Evolutionary conservation across 1,140 invertebrate genomes (phyloP), one percentile per base, ranked within the genome.

Genomic region (Vollenhovia emeryi): DNA sequence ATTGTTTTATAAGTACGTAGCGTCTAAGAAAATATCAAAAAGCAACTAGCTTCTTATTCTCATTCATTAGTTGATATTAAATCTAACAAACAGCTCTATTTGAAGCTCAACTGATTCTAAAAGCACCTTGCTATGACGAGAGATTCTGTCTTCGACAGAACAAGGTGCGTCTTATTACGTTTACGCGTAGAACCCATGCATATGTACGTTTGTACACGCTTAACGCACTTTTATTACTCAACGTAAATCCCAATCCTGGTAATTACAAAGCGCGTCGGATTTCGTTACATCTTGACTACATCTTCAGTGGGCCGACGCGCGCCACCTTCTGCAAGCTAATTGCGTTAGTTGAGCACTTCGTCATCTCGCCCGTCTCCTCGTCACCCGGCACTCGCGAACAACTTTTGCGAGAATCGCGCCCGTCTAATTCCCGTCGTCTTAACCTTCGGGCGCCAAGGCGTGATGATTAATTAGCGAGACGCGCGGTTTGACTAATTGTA

Each of bases 331-430:
- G 57, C 57, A 50, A 43, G 50, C 69, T 87, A 87, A 87, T 82
- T 86, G 66, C 68, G 27, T 87, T 87, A 86, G 84, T 71, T 52
- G 50, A 82, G 57, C 75, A 73, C 74, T 87, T 69, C 82, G 82
- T 84, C 82, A 55, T 78, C 59, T 66, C 74, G 33, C 7, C 71
- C 36, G 5, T 59, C 69, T 57, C 48, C 66, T 83, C 84, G 78
- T 86, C 85, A 52, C n/a, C 40, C 60, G 13, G 57, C 40, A 3
- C 71, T 45, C 52, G 78, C 45, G 78, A 82, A 13, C 30, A 71
- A 82, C 78, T 80, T 80, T 80, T 52, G 50, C 50, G 60, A 76
- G 75, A 82, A 71, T 80, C 78, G 75, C 30, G 50, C 66, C 24
- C 50, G n/a, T 45, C 50, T 71, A 71, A 82, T 71, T 45, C 36